A percentile compares a stretch with the other conserved stretches of the same genome.
These are phyloP conservation scores for Rhinichthys osculus DNA, from an alignment of 2,797 vertebrate species.

Conservation along the genomic window DNA sequence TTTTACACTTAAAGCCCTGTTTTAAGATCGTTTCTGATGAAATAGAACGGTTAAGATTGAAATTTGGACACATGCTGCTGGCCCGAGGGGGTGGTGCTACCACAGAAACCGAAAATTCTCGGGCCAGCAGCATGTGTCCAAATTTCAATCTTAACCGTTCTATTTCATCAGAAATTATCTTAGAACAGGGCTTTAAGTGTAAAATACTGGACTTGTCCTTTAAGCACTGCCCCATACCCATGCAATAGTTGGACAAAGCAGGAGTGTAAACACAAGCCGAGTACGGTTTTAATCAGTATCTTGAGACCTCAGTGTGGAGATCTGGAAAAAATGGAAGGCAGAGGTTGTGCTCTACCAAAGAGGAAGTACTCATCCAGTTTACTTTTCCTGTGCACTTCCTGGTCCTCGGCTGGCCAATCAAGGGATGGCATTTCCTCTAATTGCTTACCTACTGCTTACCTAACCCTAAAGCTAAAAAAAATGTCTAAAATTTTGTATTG, in stretches of 20 bases:
- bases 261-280: background rate
- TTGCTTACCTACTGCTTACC: background rate
- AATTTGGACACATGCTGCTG: too few species aligned
- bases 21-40: too few species aligned
- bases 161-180: too few species aligned
- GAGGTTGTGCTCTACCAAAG: background rate
- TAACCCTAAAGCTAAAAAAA: background rate
- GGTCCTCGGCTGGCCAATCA: background rate
- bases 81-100: too few species aligned
- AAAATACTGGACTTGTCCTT: too few species aligned
- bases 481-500: too few species aligned
- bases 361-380: background rate
- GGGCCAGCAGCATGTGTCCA: too few species aligned
- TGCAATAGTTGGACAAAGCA: background rate
- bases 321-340: background rate
- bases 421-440: background rate
- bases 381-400: background rate
- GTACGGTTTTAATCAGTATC: background rate
- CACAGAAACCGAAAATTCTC: too few species aligned
- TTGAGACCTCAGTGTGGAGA: background rate
- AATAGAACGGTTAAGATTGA: too few species aligned
- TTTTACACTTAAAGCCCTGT: too few species aligned
- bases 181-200: too few species aligned
- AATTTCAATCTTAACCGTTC: too few species aligned
- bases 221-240: background rate